Base-by-base conservation (phyloP, 2,113 vertebrate species). In the Sminthopsis crassicaudata region DNA sequence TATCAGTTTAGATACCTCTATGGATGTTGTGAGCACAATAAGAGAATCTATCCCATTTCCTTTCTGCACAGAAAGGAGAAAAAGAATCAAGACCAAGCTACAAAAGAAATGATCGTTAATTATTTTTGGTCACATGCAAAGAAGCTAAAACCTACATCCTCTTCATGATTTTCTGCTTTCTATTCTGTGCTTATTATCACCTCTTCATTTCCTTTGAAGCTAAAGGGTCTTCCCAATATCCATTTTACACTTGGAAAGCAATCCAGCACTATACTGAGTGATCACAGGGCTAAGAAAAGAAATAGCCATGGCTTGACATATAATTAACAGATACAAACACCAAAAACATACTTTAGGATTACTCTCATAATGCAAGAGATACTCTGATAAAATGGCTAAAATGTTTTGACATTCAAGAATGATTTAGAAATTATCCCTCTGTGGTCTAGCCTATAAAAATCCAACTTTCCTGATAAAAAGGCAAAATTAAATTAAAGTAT, bases 81-180 rank as follows among this genome's bases (percentile, higher is more conserved):
- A 30, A 3, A 7, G 9, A 7, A 16, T 92, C 91, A 95, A 95
- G 93, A 90, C 53, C 53, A 93, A 42, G 67, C 67, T 42, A 89
- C 91, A 96, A 91, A 46, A 67, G 93, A 96, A 95, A 97, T 57
- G 11, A n/a, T 95, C 93, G 53, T 92, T 93, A 54, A 92, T 93
- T 94, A 94, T 55, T 95, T 93, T 50, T 95, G 93, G 90, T 90
- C 60, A 25, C 89, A 53, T 53, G 57, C 95, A 94, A 97, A 94
- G 92, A 23, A 88, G 10, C 48, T 91, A 95, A 97, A n/a, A 95
- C 0, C 92, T 96, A 0, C 2, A 94, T 93, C 4, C 97, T 93
- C 91, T 30, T 36, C 12, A 91, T 55, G 11, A 48, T 96, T 96
- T 89, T 90, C 53, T 93, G 53, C 89, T 95, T 96, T 96, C 94